phyloP scores from a whole-genome alignment of 2,797 vertebrate genomes.

The Glyptemys insculpta region DNA sequence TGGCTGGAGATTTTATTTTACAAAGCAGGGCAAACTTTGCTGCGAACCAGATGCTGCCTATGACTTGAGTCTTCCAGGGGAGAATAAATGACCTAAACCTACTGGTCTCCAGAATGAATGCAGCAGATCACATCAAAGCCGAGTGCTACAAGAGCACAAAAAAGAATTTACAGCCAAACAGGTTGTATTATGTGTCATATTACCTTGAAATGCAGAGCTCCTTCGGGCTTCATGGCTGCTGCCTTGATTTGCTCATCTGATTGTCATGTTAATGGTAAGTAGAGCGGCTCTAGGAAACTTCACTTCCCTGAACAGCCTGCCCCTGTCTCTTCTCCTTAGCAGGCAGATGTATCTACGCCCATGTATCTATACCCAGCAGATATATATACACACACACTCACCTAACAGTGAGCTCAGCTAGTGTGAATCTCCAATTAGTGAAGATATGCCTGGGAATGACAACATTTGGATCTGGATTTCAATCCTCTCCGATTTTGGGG shows the following conservation, averaged over 20 bases:
- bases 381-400: background rate
- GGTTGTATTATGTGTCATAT: background rate
- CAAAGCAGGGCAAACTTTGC: conserved; percentile 28
- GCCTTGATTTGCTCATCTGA: background rate
- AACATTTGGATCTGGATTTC: background rate
- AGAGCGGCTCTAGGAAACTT: background rate
- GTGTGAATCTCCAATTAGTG: background rate
- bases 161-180: background rate
- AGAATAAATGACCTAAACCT: conserved; percentile 66
- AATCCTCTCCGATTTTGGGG: background rate
- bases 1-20: conserved; percentile 24
- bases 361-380: background rate
- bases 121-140: conserved; percentile 1
- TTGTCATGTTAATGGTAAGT: background rate
- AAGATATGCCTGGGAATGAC: background rate
- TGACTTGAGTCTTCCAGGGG: conserved; percentile 58
- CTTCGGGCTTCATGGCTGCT: background rate
- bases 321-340: background rate
- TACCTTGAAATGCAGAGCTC: background rate
- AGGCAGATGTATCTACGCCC: background rate
- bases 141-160: background rate
- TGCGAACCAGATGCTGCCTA: conserved; percentile 54
- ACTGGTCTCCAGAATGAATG: background rate
- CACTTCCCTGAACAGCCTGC: background rate
- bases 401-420: background rate